Evolutionary conservation across 2,888 invertebrate genomes (phyloP), one percentile per base, ranked within the genome.

Genomic region (Prosapia bicincta): DNA sequence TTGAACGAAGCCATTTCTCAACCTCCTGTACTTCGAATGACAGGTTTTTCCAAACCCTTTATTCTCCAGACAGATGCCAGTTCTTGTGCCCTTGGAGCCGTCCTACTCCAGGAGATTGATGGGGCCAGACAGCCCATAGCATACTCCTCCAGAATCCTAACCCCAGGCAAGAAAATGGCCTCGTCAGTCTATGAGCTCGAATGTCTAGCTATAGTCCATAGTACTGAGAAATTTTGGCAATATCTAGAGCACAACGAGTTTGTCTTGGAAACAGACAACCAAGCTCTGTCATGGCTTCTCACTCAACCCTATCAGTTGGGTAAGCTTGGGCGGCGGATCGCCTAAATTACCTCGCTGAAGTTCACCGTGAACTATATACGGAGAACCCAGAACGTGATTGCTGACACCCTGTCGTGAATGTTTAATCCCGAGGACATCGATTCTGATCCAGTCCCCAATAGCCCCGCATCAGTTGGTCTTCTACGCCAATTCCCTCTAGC

Each of bases 191-290:
- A 66, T 38, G 74, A 74, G 28, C 10, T 24, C 10, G 74, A 74
- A 28, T 74, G 74, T 70, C 66, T 74, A 10, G 69, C 74, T 1
- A 70, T 68, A 0, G 43, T 75, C 10, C 68, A 68, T 23, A 67
- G 38, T 15, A 26, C 71, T 20, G 43, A 75, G 32, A 71, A 67
- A 26, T 75, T 75, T n/a, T 32, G 68, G 32, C 9, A 43, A 1
- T 75, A 38, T 24, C 38, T 75, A 10, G 67, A 75, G 43, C 71
- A 75, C 54, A 10, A 23, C 0, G 68, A 66, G 20, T 75, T 75
- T 23, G 26, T 71, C 7, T 23, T 71, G 1, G 26, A 71, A n/a
- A 75, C 75, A 10, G 75, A 71, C 32, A 75, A 75, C 28, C 71
- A 71, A 15, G 43, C 75, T n/a, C 28, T 74, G 0, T 54, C 70